Evolutionary conservation across 2,888 invertebrate species (phyloP).

Genomic region (Quadroppia sp.): DNA sequence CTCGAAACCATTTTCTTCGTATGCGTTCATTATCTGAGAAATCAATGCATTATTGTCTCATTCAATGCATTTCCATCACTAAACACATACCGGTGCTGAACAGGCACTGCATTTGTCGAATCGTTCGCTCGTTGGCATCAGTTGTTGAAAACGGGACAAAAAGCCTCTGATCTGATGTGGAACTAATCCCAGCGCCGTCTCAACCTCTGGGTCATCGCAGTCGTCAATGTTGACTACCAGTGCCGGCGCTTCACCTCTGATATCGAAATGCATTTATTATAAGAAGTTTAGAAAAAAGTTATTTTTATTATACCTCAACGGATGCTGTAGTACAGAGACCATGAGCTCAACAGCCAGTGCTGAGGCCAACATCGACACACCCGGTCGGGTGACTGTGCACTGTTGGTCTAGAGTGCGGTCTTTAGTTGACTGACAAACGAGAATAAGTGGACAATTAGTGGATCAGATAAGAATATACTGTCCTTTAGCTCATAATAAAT

Average conservation of each 20-base stretch:
- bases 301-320: constrained; percentile 59
- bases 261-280: not conserved
- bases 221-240: constrained; percentile 59
- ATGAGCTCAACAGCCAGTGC: constrained; percentile 87
- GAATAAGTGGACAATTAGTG: no score
- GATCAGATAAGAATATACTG: no score
- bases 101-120: constrained; percentile 92
- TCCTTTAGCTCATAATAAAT: no score
- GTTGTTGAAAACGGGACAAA: constrained; percentile 72
- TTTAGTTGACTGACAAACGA: constrained; percentile 65
- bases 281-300: not conserved
- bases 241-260: constrained; percentile 43
- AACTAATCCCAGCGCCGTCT: constrained; percentile 65
- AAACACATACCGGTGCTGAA: constrained; percentile 60
- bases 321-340: constrained; percentile 79
- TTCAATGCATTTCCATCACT: no score
- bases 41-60: constrained; percentile 16
- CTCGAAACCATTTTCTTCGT: constrained; percentile 59
- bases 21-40: constrained; percentile 53
- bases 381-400: constrained; percentile 95
- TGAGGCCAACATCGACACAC: constrained; percentile 82
- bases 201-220: constrained; percentile 50
- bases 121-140: constrained; percentile 75
- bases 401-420: constrained; percentile 96
- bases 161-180: constrained; percentile 94